A percentile compares a stretch with the other conserved stretches of the same genome.
Evolutionary conservation across 2,888 invertebrate genomes (phyloP).

Genomic region (Chouioia cunea): DNA sequence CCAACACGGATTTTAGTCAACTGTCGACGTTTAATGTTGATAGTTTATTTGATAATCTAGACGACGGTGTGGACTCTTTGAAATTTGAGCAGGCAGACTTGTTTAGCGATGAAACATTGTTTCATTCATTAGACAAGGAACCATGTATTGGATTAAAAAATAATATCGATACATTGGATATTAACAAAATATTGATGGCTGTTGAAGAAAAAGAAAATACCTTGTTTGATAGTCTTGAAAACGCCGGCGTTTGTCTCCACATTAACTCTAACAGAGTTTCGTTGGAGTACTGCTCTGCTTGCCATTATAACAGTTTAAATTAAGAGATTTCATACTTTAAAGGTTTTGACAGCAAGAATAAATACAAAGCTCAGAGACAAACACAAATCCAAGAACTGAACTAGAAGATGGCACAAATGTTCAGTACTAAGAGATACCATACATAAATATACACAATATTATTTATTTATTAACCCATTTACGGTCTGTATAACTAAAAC

Average conservation of each 20-base stretch:
- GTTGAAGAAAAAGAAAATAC: slow-evolving; percentile 46
- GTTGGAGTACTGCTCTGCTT: slow-evolving; percentile 72
- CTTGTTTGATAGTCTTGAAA: slow-evolving; percentile 57
- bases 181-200: slow-evolving; percentile 20
- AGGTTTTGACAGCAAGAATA: slow-evolving; percentile 23
- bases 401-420: background rate
- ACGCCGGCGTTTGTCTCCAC: slow-evolving; percentile 73
- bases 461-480: slow-evolving; percentile 36
- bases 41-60: slow-evolving; percentile 53
- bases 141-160: slow-evolving; percentile 5
- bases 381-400: slow-evolving; percentile 1
- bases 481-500: slow-evolving; percentile 42
- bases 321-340: slow-evolving; percentile 21
- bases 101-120: slow-evolving; percentile 45
- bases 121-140: slow-evolving; percentile 38
- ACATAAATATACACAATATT: slow-evolving; percentile 31
- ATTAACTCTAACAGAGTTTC: slow-evolving; percentile 72
- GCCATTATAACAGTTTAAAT: slow-evolving; percentile 68
- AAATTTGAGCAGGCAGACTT: slow-evolving; percentile 48
- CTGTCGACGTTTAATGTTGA: slow-evolving; percentile 55
- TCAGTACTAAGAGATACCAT: slow-evolving; percentile 13
- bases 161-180: slow-evolving; percentile 28
- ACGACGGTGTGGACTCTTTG: slow-evolving; percentile 46
- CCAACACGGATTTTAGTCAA: slow-evolving; percentile 51
- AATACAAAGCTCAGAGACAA: slow-evolving; percentile 14